These are phyloP conservation scores for Calyptomena viridis DNA, from an alignment of 2,113 vertebrate genomes.

Conservation along the genomic window DNA sequence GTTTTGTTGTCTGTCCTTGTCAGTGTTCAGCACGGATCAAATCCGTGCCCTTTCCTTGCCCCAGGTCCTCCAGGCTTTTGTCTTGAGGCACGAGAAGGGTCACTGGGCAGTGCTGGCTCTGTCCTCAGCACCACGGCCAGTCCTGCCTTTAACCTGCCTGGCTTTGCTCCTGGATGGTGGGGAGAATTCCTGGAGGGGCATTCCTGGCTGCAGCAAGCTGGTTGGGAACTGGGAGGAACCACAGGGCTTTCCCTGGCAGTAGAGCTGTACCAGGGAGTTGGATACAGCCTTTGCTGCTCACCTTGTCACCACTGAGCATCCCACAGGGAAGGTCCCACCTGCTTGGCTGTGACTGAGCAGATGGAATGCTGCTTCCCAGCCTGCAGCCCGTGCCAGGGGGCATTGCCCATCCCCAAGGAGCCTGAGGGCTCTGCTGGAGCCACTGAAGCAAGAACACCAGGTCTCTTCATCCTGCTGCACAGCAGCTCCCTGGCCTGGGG, in stretches of 20 bases:
- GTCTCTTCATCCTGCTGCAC: neutral
- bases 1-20: neutral
- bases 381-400: neutral
- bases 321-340: neutral
- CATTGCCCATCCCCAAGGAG: rapidly evolving
- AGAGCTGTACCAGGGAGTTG: neutral
- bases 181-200: neutral
- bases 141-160: neutral
- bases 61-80: neutral
- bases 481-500: neutral
- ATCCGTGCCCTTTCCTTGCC: neutral
- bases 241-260: neutral
- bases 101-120: neutral
- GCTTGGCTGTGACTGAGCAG: neutral
- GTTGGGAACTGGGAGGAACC: neutral
- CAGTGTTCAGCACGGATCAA: neutral
- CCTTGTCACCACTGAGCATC: rapidly evolving
- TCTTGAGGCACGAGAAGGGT: neutral
- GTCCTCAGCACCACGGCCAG: neutral
- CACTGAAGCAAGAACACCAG: neutral
- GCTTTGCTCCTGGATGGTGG: neutral
- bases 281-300: neutral
- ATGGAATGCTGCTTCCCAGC: neutral
- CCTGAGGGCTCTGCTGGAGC: neutral
- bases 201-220: neutral